A percentile compares a stretch with the other conserved stretches of the same genome.
phyloP scores from a whole-genome alignment of 1,140 invertebrate species.

The Eurosta solidaginis region DNA sequence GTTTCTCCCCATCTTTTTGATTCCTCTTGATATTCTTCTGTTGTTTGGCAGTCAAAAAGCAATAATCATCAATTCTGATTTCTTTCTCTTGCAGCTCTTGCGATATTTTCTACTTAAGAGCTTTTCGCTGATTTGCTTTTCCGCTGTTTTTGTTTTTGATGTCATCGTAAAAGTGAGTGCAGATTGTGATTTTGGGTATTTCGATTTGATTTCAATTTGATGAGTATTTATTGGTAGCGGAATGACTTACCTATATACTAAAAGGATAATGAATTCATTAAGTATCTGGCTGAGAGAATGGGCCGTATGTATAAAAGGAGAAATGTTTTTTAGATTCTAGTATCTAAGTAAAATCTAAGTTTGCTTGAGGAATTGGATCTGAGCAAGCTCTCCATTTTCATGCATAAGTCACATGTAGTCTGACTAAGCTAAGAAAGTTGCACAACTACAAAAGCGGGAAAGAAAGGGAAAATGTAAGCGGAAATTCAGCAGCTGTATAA shows the following conservation, averaged over 20 bases:
- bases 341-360: no score
- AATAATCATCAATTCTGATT: conserved; percentile 60
- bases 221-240: conserved; percentile 52
- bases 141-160: not conserved
- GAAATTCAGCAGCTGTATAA: no score
- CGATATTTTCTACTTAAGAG: conserved; percentile 9
- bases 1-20: not conserved
- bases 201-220: conserved; percentile 53
- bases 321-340: no score
- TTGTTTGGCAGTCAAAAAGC: conserved; percentile 52
- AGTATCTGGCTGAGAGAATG: no score
- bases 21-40: not conserved
- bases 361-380: no score
- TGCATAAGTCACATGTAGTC: no score
- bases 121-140: not conserved
- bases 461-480: no score
- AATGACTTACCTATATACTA: not conserved
- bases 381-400: no score
- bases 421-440: no score
- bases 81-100: conserved; percentile 35
- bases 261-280: no score
- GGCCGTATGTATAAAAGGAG: no score
- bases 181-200: not conserved
- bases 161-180: not conserved
- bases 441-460: no score